phyloP scores from a whole-genome alignment of 2,797 vertebrate species.

The Lagocephalus sceleratus region DNA sequence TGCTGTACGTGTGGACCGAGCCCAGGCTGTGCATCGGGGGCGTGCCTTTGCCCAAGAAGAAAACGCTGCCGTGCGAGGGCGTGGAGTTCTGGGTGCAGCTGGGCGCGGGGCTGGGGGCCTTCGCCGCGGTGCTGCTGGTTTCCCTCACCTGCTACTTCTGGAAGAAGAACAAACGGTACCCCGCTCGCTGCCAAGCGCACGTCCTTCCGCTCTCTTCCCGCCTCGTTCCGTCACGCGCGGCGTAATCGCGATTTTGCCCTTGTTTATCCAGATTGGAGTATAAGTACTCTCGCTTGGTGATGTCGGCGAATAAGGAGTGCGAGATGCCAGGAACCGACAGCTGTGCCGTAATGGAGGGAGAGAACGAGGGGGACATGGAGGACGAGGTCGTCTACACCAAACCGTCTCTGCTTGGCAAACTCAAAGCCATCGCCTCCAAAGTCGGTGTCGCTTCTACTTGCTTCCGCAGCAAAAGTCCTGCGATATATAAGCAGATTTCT shows the following conservation, averaged over 20 bases:
- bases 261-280: slow-evolving; percentile 84
- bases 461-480: no score
- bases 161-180: slow-evolving; percentile 96
- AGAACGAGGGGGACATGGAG: slow-evolving; percentile 84
- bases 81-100: slow-evolving; percentile 92
- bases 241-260: neutral
- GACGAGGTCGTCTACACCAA: slow-evolving; percentile 93
- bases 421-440: slow-evolving; percentile 95
- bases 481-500: no score
- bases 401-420: slow-evolving; percentile 88
- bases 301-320: slow-evolving; percentile 94
- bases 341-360: slow-evolving; percentile 98
- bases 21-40: slow-evolving; percentile 90
- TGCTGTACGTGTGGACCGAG: slow-evolving; percentile 92
- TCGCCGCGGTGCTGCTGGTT: slow-evolving; percentile 85
- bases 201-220: neutral
- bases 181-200: neutral
- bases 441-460: slow-evolving; percentile 64
- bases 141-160: slow-evolving; percentile 96
- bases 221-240: neutral
- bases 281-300: slow-evolving; percentile 95
- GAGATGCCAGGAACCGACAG: slow-evolving; percentile 94
- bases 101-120: slow-evolving; percentile 83
- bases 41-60: slow-evolving; percentile 84
- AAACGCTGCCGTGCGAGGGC: slow-evolving; percentile 81